Percentiles rank a stretch among this genome's conserved stretches.
phyloP scores from a whole-genome alignment of 2,888 invertebrate genomes.

The Idaea dimidiata region DNA sequence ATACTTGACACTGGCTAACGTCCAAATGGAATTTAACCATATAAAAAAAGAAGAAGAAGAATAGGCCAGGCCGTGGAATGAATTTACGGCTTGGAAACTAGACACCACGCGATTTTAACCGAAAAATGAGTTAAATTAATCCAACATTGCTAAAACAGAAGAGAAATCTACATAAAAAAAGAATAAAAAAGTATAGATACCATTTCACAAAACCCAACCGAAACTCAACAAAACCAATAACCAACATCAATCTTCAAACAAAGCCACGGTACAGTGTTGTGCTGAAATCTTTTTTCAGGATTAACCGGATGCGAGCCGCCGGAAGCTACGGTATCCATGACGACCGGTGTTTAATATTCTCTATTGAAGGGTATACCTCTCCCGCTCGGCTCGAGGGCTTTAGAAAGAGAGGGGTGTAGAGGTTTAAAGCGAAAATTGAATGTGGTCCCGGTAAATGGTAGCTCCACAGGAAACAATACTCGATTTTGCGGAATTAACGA shows the following conservation, averaged over 20 bases:
- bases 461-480: conserved; percentile 76
- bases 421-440: conserved; percentile 69
- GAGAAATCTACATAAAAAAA: not conserved
- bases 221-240: conserved; percentile 38
- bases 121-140: too few species aligned
- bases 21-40: too few species aligned
- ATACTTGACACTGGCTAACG: too few species aligned
- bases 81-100: too few species aligned
- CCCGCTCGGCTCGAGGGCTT: conserved; percentile 33
- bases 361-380: conserved; percentile 38
- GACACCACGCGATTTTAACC: too few species aligned
- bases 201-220: conserved; percentile 19
- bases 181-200: conserved; percentile 14
- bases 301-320: conserved; percentile 63
- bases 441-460: conserved; percentile 62
- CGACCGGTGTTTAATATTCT: conserved; percentile 36
- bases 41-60: too few species aligned
- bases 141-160: not conserved
- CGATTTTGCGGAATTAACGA: conserved; percentile 75
- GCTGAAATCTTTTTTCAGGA: conserved; percentile 64
- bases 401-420: conserved; percentile 38
- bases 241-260: conserved; percentile 42
- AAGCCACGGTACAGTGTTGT: conserved; percentile 37
- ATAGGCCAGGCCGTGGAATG: too few species aligned
- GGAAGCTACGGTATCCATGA: conserved; percentile 48